Base-by-base conservation (phyloP, 2,113 vertebrate species). In the Scomber japonicus region DNA sequence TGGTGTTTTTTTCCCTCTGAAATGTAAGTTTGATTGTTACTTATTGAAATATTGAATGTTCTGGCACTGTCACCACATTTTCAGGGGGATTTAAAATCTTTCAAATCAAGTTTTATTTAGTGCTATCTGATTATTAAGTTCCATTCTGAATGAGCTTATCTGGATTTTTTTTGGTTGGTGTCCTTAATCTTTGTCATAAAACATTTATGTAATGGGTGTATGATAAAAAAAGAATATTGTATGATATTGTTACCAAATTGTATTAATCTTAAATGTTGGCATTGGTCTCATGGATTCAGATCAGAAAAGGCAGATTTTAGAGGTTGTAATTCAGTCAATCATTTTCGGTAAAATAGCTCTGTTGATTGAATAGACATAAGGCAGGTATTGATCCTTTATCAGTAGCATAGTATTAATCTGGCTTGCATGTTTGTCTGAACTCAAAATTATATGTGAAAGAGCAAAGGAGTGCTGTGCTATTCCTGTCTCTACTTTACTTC, bases 401-500 rank as follows among this genome's bases (percentile, higher is more conserved):
- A 66, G 51, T 3, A 40, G 74, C 44, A 27, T 46, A 13, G 21
- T 35, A 19, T 31, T 19, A 6, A 53, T 56, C 46, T 0, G 4
- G 3, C 49, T 27, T 61, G 35, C 48, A 24, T 56, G 59, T 68
- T 64, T 27, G 63, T 63, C 62, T 53, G 3, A 62, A 11, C 30
- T 21, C 49, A 13, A 40, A 5, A 54, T 71, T 50, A 60, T 57
- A 66, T 54, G 12, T 45, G 35, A 77, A 61, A 67, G 45, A 57
- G 66, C 35, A 27, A 46, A 63, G 24, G 49, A 45, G 9, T 15
- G 24, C 3, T 71, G 44, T 48, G 68, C 66, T 68, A 8, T 69
- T 73, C 51, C 40, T 66, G 30, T 53, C 45, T 61, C 31, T 49
- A n/a, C 65, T 77, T 68, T 75, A 72, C 74, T 59, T 46, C 80